A percentile compares a stretch with the other conserved stretches of the same genome.
phyloP scores from a whole-genome alignment of 2,888 invertebrate genomes.

The Eupithecia tripunctaria region DNA sequence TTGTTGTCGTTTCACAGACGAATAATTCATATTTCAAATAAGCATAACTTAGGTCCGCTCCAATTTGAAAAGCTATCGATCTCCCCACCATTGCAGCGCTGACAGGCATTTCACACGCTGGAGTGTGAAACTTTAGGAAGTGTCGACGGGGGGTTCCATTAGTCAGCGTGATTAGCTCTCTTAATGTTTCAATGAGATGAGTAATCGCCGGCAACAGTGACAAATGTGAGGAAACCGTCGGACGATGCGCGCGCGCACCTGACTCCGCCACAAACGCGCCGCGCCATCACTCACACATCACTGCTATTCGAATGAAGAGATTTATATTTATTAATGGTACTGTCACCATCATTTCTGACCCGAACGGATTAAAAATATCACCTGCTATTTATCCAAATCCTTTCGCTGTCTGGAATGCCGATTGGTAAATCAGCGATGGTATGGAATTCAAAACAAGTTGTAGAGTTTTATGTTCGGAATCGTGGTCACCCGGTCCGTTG shows the following conservation, averaged over 20 bases:
- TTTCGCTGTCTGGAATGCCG: conserved; percentile 6
- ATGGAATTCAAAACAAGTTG: background rate
- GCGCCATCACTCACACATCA: conserved; percentile 75
- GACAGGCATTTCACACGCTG: conserved; percentile 59
- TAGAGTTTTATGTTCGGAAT: conserved; percentile 43
- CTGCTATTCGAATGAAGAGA: conserved; percentile 78
- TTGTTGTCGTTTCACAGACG: background rate
- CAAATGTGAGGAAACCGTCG: conserved; percentile 68
- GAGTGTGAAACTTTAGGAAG: conserved; percentile 80
- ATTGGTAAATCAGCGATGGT: conserved; percentile 33
- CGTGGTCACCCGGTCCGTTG: conserved; percentile 71
- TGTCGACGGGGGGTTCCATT: conserved; percentile 84
- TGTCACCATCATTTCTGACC: conserved; percentile 56
- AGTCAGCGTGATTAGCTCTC: conserved; percentile 83
- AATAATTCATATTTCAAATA: background rate
- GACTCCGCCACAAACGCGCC: conserved; percentile 71
- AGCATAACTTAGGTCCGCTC: conserved; percentile 24
- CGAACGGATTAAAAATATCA: conserved; percentile 40
- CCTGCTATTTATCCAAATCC: background rate
- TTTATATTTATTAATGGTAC: conserved; percentile 78
- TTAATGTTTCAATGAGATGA: conserved; percentile 85
- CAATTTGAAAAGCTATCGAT: conserved; percentile 60
- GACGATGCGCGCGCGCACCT: conserved; percentile 79
- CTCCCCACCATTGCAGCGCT: conserved; percentile 57
- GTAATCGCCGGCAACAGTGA: conserved; percentile 82